Conservation (phyloP, 2,113 vertebrate species). For the Nannobrachium achirus region DNA sequence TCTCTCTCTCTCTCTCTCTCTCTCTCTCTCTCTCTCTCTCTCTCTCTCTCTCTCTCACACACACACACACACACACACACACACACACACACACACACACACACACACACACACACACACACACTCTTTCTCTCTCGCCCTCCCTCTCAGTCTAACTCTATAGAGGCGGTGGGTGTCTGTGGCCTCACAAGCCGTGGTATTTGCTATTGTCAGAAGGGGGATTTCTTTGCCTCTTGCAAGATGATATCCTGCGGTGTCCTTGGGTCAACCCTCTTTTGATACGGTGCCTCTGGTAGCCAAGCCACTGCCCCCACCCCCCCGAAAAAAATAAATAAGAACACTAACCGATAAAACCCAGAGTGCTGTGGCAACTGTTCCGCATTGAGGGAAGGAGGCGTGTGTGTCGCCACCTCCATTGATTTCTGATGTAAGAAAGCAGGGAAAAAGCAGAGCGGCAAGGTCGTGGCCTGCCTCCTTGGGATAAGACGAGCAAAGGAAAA, state of each 20-base stretch:
- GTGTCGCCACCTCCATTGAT: slow-evolving; percentile 1
- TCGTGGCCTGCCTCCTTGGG: neutral
- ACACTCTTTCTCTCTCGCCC: neutral
- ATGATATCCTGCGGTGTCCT: slow-evolving; percentile 3
- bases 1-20: neutral
- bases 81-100: too few relatives aligned
- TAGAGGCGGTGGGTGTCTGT: neutral
- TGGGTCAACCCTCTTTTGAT: neutral
- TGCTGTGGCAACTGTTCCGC: neutral
- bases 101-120: too few relatives aligned
- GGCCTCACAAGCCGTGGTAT: neutral
- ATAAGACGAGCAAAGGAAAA: neutral
- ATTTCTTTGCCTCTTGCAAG: neutral
- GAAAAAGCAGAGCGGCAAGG: neutral
- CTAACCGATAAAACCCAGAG: neutral
- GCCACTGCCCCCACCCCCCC: too few relatives aligned
- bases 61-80: too few relatives aligned
- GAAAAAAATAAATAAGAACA: neutral
- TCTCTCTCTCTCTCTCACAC: neutral
- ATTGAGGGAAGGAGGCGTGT: neutral
- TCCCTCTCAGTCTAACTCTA: neutral
- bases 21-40: neutral
- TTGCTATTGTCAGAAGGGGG: slow-evolving; percentile 5
- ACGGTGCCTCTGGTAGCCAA: neutral
- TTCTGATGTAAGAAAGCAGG: neutral